These are phyloP conservation scores for Nomada fabriciana DNA, from an alignment of 2,888 invertebrate genomes.

Conservation along the genomic window DNA sequence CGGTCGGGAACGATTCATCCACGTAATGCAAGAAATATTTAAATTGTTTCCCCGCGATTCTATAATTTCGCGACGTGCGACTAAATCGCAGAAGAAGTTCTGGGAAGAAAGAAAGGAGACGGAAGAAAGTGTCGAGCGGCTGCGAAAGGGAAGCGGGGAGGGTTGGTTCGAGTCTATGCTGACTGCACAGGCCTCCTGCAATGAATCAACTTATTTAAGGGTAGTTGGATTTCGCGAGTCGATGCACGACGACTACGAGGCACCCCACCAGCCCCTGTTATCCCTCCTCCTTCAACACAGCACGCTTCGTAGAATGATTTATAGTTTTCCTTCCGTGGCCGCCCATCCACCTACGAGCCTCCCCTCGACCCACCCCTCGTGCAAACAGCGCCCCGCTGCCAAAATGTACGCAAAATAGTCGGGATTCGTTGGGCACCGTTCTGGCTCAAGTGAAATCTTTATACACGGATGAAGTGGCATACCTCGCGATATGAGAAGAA, in stretches of 20 bases:
- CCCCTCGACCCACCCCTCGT: constrained; percentile 53
- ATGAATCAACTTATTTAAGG: constrained; percentile 84
- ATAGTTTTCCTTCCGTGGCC: constrained; percentile 75
- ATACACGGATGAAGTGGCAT: neutral
- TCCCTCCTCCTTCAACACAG: constrained; percentile 66
- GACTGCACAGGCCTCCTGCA: constrained; percentile 76
- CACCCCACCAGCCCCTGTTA: constrained; percentile 67
- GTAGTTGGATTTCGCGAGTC: constrained; percentile 84
- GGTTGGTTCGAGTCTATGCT: constrained; percentile 61
- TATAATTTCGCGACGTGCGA: neutral
- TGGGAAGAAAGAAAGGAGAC: constrained; percentile 5
- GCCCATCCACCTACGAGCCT: constrained; percentile 57
- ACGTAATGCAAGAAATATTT: neutral
- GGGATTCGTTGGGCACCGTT: constrained; percentile 65
- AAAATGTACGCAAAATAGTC: constrained; percentile 79
- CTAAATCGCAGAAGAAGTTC: constrained; percentile 32
- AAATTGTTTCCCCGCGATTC: neutral
- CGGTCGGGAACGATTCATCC: neutral
- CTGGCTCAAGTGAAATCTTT: constrained; percentile 24
- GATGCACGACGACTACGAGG: constrained; percentile 81
- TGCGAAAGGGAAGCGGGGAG: constrained; percentile 20
- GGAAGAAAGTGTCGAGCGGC: constrained; percentile 40
- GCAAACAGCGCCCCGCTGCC: constrained; percentile 67
- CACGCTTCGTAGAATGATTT: constrained; percentile 75
- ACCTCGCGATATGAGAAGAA: constrained; percentile 2